Evolutionary conservation across 2,797 vertebrate species (phyloP), one percentile per base, ranked within the genome.

Genomic region (Semaprochilodus insignis): DNA sequence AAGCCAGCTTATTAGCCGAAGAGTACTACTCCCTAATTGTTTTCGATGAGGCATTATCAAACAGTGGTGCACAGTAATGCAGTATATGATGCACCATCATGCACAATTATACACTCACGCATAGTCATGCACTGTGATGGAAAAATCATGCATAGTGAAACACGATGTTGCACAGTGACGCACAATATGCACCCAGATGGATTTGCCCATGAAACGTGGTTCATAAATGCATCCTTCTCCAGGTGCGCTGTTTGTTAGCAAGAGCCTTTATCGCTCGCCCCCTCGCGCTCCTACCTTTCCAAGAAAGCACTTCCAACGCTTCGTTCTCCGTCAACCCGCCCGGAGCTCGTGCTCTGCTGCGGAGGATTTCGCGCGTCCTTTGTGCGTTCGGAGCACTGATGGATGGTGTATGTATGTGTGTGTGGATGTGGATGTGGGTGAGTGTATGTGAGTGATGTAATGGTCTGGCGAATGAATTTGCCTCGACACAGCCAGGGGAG

Each of bases 331-430:
- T 21, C 11, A 25, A 2, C 16, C 65, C 65, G 65, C 65, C 65
- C 65, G 65, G 31, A 36, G 31, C 65, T 66, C 34, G 31, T 21
- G 34, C 65, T 66, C 65, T 66, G 65, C 65, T 66, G 65, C 31
- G 17, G 31, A 66, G 31, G 34, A 40, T 40, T 21, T 36, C 34
- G 65, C 34, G 65, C 65, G 31, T 36, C 17, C 65, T 66, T 66
- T 66, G 65, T 66, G 65, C 17, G 63, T 34, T 23, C 2, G 59
- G 59, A 62, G 59, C 10, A 6, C 59, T 5, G 59, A 23, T 23
- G 44, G 11, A 48, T 10, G 44, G 44, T 48, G 44, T 44, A 13
- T 59, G 59, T 60, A n/a, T 25, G 59, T 60, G 59, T 60, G 60
- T 19, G 65, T 66, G 31, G 19, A 17, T 66, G 65, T 66, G 65